Percentiles rank a stretch among this genome's conserved stretches.
Evolutionary conservation across 1,140 invertebrate genomes (phyloP).

Genomic region (Copidosoma floridanum): DNA sequence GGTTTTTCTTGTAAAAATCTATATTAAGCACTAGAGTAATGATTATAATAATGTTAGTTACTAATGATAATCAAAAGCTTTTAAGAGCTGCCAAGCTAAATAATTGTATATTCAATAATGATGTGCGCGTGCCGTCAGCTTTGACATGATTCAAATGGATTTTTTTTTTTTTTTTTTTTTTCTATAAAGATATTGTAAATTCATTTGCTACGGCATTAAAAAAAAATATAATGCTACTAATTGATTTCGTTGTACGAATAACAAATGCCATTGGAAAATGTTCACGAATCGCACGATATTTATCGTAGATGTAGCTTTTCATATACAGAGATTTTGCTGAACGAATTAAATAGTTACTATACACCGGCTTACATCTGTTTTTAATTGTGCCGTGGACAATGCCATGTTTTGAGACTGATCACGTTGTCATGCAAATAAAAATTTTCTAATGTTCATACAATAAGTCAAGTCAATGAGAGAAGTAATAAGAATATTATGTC

Average conservation of each 20-base stretch:
- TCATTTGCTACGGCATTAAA: no score
- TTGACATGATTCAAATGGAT: no score
- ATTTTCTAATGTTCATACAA: slow-evolving; percentile 25
- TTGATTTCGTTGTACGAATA: no score
- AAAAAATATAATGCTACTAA: no score
- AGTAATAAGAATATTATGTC: slow-evolving; percentile 10
- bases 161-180: slow-evolving; percentile 7
- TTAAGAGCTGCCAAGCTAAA: no score
- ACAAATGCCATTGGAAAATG: no score
- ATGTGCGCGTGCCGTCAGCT: no score
- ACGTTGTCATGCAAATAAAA: slow-evolving; percentile 14
- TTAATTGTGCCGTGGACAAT: slow-evolving; percentile 25
- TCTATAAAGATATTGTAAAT: no score
- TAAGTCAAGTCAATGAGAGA: no score
- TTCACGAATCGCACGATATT: slow-evolving; percentile 16
- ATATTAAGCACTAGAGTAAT: no score
- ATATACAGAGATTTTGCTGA: slow-evolving; percentile 24
- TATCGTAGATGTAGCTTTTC: slow-evolving; percentile 5
- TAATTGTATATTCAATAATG: no score
- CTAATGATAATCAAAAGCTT: no score
- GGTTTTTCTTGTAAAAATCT: slow-evolving; percentile 16
- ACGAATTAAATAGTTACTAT: slow-evolving; percentile 23
- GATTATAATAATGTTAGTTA: neutral
- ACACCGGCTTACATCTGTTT: slow-evolving; percentile 15
- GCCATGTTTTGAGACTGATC: slow-evolving; percentile 27